Evolutionary conservation across 2,113 vertebrate genomes (phyloP).

Genomic region (Archocentrus centrarchus): DNA sequence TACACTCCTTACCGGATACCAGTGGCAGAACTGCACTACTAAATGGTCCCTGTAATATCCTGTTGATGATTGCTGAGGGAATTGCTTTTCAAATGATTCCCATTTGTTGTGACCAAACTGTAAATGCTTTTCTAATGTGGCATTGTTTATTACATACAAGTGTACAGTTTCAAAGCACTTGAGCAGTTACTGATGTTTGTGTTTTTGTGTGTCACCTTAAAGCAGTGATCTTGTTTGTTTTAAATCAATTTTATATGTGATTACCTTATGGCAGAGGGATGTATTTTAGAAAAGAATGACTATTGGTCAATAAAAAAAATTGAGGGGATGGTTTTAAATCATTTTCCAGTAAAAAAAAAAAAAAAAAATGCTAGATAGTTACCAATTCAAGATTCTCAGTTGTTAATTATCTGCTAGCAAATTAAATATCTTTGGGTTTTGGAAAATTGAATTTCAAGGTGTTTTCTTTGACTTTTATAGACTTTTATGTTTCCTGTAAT

Average conservation of each 20-base stretch:
- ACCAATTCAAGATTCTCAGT: neutral
- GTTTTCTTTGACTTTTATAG: neutral
- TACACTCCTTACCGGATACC: constrained; percentile 6
- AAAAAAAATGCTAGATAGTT: neutral
- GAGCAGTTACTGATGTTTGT: neutral
- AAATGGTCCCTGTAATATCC: constrained; percentile 18
- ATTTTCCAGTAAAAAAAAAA: neutral
- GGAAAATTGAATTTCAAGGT: neutral
- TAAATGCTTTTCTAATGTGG: constrained; percentile 37
- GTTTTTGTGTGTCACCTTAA: constrained; percentile 9
- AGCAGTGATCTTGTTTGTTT: neutral
- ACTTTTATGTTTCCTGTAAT: neutral
- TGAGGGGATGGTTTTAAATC: neutral
- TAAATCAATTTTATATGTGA: neutral
- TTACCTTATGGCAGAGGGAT: neutral
- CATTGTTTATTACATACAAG: constrained; percentile 4
- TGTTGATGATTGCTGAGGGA: constrained; percentile 10
- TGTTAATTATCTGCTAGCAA: neutral
- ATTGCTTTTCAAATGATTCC: constrained; percentile 25
- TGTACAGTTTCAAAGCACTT: constrained; percentile 17
- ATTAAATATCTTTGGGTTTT: neutral
- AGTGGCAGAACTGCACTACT: constrained; percentile 52
- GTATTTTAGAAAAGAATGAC: neutral
- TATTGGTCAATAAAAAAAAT: neutral
- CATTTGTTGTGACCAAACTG: constrained; percentile 68